Conservation (phyloP, 2,113 vertebrate genomes). For the Oncorhynchus mykiss region DNA sequence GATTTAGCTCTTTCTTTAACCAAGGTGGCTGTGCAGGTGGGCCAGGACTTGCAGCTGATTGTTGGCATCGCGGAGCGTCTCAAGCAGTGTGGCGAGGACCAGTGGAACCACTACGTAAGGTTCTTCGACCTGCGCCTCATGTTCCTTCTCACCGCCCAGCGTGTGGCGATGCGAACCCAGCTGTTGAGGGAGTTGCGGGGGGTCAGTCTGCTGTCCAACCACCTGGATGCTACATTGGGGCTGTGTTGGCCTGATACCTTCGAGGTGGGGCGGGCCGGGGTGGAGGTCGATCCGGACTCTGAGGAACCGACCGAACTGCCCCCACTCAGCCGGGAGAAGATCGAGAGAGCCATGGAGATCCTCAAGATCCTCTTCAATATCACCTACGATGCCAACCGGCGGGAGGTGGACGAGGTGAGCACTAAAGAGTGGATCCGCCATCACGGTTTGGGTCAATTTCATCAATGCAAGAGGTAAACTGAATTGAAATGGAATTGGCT, state of each 20-base stretch:
- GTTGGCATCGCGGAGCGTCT: constrained; percentile 79
- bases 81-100: constrained; percentile 74
- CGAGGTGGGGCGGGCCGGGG: constrained; percentile 66
- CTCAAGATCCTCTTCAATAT: constrained; percentile 95
- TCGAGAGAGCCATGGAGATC: constrained; percentile 87
- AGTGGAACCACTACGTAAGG: constrained; percentile 80
- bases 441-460: too few species aligned
- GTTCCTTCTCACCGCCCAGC: constrained; percentile 86
- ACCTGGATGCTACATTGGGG: constrained; percentile 79
- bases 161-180: constrained; percentile 81
- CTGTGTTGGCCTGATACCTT: constrained; percentile 78
- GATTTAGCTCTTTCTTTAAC: too few species aligned
- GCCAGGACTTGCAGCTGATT: constrained; percentile 76
- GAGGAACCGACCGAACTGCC: constrained; percentile 55
- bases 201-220: constrained; percentile 74
- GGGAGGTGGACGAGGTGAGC: constrained; percentile 84
- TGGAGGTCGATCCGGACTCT: constrained; percentile 31
- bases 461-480: too few species aligned
- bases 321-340: constrained; percentile 79
- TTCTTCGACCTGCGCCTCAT: constrained; percentile 90
- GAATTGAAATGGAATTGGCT: too few species aligned
- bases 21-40: constrained; percentile 58
- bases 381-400: constrained; percentile 82
- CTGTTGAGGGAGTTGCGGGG: constrained; percentile 84
- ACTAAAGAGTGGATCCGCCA: not conserved